Percentiles rank a stretch among this genome's conserved stretches.
Conservation (phyloP, 2,113 vertebrate species). For the Thunnus thynnus region DNA sequence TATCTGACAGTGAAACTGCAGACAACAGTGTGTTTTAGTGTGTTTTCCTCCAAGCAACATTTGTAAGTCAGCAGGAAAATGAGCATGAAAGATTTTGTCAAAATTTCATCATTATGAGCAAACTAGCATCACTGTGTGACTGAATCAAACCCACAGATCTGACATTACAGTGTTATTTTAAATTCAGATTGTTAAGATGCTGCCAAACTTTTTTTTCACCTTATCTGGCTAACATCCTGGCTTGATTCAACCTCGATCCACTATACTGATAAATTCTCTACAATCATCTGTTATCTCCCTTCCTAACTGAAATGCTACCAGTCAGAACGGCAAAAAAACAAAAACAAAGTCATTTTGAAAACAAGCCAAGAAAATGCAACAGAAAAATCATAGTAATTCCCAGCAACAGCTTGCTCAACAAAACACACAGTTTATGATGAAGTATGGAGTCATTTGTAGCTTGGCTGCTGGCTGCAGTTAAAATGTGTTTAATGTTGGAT, state of each 20-base stretch:
- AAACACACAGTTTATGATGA: slow-evolving; percentile 26
- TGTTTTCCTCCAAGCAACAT: slow-evolving; percentile 4
- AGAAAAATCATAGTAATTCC: slow-evolving; percentile 14
- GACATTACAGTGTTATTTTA: background rate
- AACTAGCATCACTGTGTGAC: background rate
- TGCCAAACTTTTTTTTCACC: background rate
- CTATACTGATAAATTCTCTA: background rate
- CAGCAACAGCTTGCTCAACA: slow-evolving; percentile 23
- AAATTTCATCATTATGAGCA: background rate
- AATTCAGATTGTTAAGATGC: background rate
- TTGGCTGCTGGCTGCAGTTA: slow-evolving; percentile 22
- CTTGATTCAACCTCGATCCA: background rate
- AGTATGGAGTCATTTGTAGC: slow-evolving; percentile 8
- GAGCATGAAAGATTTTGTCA: background rate
- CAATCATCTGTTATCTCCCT: background rate
- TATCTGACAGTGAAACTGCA: background rate
- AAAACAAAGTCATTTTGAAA: slow-evolving; percentile 1
- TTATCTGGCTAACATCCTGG: too few relatives aligned
- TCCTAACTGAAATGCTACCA: background rate
- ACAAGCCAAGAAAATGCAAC: background rate
- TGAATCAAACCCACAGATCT: background rate
- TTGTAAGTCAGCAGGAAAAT: background rate
- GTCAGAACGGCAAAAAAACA: background rate
- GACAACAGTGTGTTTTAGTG: background rate
- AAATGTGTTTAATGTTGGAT: slow-evolving; percentile 27